Conservation (phyloP, 2,113 vertebrate species). For the Siniperca knerii region DNA sequence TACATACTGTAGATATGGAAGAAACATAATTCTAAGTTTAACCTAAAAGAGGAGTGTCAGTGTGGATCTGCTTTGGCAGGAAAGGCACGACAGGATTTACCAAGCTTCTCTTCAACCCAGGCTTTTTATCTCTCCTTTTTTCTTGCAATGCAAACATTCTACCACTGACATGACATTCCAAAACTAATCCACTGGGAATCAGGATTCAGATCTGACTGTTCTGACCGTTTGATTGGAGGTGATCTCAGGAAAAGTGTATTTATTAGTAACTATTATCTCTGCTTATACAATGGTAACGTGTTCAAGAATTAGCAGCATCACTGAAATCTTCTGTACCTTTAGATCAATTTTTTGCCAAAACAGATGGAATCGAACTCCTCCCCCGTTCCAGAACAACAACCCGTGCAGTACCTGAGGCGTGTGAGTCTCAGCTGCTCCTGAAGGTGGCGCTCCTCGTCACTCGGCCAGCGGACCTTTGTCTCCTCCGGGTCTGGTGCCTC, state of each 20-base stretch:
- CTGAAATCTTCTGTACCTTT: not conserved
- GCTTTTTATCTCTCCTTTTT: not conserved
- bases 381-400: not conserved
- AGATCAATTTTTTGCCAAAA: not conserved
- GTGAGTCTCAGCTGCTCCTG: conserved; percentile 91
- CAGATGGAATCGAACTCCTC: not conserved
- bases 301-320: too few relatives aligned
- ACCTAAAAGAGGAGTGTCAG: too few relatives aligned
- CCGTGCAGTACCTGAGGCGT: conserved; percentile 87
- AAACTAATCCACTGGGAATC: not conserved
- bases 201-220: not conserved
- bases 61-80: too few relatives aligned
- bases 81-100: too few relatives aligned
- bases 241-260: not conserved
- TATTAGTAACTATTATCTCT: too few relatives aligned
- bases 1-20: too few relatives aligned
- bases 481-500: conserved; percentile 88
- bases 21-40: too few relatives aligned
- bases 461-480: conserved; percentile 84
- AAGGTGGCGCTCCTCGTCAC: conserved; percentile 88
- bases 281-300: too few relatives aligned
- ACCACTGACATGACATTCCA: not conserved
- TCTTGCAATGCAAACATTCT: not conserved
- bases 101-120: not conserved
- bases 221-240: not conserved